A percentile compares a stretch with the other conserved stretches of the same genome.
These are phyloP conservation scores for Harpagoxenus sublaevis DNA, from an alignment of 2,888 invertebrate genomes.

Conservation along the genomic window DNA sequence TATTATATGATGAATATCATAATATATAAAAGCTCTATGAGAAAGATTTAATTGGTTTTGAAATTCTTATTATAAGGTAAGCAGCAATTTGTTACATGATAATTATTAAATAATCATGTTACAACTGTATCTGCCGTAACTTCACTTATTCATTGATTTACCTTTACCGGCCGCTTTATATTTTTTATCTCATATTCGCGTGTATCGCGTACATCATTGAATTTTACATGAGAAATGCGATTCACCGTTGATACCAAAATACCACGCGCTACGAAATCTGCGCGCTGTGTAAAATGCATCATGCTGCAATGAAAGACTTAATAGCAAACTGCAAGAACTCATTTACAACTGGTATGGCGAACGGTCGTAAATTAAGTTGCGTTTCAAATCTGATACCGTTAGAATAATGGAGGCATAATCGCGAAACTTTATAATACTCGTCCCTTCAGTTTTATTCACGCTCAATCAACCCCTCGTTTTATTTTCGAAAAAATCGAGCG, in stretches of 20 bases:
- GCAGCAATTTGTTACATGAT: not conserved
- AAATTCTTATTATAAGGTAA: constrained; percentile 11
- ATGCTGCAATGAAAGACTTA: constrained; percentile 30
- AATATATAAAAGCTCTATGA: not conserved
- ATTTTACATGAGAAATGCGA: constrained; percentile 29
- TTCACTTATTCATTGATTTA: constrained; percentile 12
- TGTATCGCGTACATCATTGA: not conserved
- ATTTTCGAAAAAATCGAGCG: constrained; percentile 33
- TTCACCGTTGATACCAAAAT: not conserved
- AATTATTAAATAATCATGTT: not conserved
- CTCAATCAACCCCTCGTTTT: constrained; percentile 28
- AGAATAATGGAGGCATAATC: constrained; percentile 49
- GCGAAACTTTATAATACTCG: constrained; percentile 31
- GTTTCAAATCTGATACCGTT: constrained; percentile 48
- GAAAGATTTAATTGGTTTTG: not conserved
- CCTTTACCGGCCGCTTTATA: not conserved
- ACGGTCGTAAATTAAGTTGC: constrained; percentile 50
- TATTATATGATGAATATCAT: not conserved
- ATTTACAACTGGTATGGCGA: constrained; percentile 37
- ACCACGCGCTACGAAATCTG: constrained; percentile 6
- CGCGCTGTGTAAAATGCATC: constrained; percentile 29
- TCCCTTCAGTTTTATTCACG: constrained; percentile 29
- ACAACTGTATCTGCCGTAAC: not conserved
- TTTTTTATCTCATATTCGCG: not conserved
- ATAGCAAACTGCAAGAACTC: constrained; percentile 23